Base-by-base conservation (phyloP, 2,888 invertebrate genomes). In the Laspeyria flexula region DNA sequence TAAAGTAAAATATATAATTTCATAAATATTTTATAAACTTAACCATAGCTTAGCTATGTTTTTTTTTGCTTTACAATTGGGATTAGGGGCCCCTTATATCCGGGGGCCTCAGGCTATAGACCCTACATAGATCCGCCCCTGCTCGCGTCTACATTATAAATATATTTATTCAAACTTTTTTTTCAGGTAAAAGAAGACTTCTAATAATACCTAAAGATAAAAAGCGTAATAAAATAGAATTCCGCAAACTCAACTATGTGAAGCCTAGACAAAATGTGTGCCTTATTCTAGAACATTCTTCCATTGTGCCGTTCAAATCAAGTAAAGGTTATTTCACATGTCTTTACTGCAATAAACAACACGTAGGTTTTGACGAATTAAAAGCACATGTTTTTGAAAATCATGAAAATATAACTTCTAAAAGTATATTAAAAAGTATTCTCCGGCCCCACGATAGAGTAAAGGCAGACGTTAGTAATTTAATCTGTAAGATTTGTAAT, bases 261-360 rank as follows among this genome's bases (percentile, higher is more conserved):
- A 68, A 64, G 15, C 56, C 56, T 0, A 54, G 73, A 38, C 63
- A 61, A 12, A 65, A 75, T 13, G 48, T 59, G 0, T 55, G 60
- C 10, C 39, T 70, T 0, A 60, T 73, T 23, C 34, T 73, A 38
- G 70, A 70, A 61, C 43, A 73, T 55, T 73, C 74, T 3, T 72
- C 72, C 0, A 55, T 73, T 3, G 7, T 65, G 3, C 73, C 73
- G 0, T 73, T 73, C 27, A 71, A 68, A 50, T 70, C 62, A 7
- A 61, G 53, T 6, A 61, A 61, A 16, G 65, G 72, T 4, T 71
- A 74, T 11, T 72, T 73, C 25, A 63, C 60, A 15, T 72, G 72
- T 13, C 55, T 71, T 5, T 73, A 71, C 27, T 72, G 72, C 9
- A 65, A 55, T 10, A 66, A 64, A 43, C 69, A 71, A 35, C 57